Conservation (phyloP, 2,797 vertebrate genomes). For the Eremophila alpestris region DNA sequence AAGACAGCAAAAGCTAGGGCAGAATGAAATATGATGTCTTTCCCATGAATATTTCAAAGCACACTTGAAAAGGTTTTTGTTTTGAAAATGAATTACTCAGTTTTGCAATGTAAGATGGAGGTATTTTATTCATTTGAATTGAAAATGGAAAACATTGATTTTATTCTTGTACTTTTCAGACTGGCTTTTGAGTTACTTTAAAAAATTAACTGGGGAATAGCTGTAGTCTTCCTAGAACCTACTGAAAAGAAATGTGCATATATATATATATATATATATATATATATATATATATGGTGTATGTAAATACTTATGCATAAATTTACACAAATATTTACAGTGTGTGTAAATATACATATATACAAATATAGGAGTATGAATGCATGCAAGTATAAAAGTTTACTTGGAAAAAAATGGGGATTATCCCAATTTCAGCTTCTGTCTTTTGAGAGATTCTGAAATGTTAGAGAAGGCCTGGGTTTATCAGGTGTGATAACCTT, state of each 20-base stretch:
- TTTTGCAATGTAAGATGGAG: not conserved
- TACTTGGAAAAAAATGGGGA: not conserved
- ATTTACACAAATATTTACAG: too few species aligned
- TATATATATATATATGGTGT: too few species aligned
- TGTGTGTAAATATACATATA: not conserved
- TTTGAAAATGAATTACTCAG: conserved; percentile 25
- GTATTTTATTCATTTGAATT: not conserved
- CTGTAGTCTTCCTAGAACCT: not conserved
- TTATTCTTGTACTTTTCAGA: not conserved
- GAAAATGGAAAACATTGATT: not conserved
- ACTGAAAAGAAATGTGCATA: not conserved
- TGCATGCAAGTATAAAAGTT: not conserved
- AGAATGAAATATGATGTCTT: not conserved
- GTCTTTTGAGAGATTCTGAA: not conserved
- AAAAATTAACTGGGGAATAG: not conserved
- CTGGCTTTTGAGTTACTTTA: not conserved
- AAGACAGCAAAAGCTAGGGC: conserved; percentile 7
- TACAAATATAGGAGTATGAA: not conserved
- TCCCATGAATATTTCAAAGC: not conserved
- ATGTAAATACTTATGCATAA: too few species aligned
- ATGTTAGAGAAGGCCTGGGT: not conserved
- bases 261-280: not conserved
- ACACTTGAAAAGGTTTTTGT: not conserved
- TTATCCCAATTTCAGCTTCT: not conserved
- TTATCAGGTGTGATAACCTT: conserved; percentile 3